Evolutionary conservation across 1,140 invertebrate genomes (phyloP).

Genomic region (Ridgeia piscesae): DNA sequence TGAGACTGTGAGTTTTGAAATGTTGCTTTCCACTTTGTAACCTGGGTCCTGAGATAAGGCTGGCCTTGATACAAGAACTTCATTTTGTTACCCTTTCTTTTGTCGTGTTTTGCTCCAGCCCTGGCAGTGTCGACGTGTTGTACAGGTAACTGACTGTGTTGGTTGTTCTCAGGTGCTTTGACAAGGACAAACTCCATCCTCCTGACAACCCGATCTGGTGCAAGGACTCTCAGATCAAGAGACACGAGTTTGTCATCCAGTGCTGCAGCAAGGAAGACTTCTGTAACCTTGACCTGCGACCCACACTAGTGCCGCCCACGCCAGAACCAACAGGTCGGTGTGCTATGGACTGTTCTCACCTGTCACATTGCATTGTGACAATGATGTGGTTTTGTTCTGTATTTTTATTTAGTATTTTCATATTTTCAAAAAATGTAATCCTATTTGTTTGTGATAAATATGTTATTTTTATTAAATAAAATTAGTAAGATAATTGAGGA

Average conservation of each 20-base stretch:
- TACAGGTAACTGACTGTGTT: background rate
- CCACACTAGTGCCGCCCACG: background rate
- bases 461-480: background rate
- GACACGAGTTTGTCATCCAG: background rate
- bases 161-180: background rate
- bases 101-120: no score
- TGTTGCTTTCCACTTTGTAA: no score
- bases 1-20: no score
- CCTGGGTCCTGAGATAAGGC: no score
- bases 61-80: no score
- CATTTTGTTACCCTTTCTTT: no score
- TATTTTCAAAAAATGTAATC: background rate
- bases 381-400: background rate
- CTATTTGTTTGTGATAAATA: background rate
- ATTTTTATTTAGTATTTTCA: background rate
- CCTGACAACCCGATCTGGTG: background rate
- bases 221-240: background rate
- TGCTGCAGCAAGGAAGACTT: background rate
- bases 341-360: background rate
- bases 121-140: no score
- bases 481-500: background rate
- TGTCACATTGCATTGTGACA: background rate
- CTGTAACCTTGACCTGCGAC: background rate
- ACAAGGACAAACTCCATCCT: background rate
- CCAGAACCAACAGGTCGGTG: background rate